Evolutionary conservation across 1,140 invertebrate genomes (phyloP).

Genomic region (Asbolus verrucosus): DNA sequence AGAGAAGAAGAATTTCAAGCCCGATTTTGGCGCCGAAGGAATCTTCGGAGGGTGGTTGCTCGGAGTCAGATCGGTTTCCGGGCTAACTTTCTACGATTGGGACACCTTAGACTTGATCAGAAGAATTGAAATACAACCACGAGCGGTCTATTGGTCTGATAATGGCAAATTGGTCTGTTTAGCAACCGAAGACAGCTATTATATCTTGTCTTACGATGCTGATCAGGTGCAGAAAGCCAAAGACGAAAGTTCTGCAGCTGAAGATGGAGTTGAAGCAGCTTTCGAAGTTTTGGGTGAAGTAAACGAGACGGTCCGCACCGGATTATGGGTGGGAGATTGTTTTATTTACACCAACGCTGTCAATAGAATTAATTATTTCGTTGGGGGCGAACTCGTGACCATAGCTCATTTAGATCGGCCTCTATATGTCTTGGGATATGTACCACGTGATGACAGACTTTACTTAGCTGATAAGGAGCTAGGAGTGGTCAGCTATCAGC

Average conservation of each 20-base stretch:
- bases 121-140: constrained; percentile 95
- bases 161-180: constrained; percentile 94
- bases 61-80: constrained; percentile 93
- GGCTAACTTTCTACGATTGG: constrained; percentile 97
- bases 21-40: constrained; percentile 96
- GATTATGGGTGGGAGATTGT: constrained; percentile 98
- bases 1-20: constrained; percentile 94
- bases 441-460: constrained; percentile 95
- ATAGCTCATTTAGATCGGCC: constrained; percentile 96
- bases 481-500: constrained; percentile 90
- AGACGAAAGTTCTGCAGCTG: constrained; percentile 83
- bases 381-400: constrained; percentile 98
- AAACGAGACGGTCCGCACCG: constrained; percentile 94
- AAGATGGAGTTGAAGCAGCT: constrained; percentile 97
- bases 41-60: constrained; percentile 97
- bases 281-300: constrained; percentile 83
- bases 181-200: constrained; percentile 96
- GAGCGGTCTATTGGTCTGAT: constrained; percentile 97
- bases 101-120: constrained; percentile 92
- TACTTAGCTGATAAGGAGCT: constrained; percentile 98
- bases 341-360: constrained; percentile 99
- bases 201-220: constrained; percentile 91
- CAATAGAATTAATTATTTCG: constrained; percentile 98
- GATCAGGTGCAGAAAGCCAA: constrained; percentile 79
- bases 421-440: constrained; percentile 96